Base-by-base conservation (phyloP, 2,888 invertebrate species). In the Alloscopus bannaensis region DNA sequence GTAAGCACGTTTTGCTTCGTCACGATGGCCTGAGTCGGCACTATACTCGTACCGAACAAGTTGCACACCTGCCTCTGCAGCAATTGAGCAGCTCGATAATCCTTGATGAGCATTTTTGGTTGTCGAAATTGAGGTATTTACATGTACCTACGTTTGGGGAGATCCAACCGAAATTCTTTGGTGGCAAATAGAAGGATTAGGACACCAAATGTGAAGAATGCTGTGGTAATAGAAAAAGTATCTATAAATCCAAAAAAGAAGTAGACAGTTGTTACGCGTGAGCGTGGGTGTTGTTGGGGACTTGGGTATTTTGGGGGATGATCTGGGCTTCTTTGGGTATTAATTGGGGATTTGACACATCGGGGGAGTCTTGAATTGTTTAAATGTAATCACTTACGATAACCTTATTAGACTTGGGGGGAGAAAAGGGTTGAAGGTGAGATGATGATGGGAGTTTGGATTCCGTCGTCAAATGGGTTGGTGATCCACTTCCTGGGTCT, bases 11-110 rank as follows among this genome's bases (percentile, higher is more conserved):
- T 18, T 0, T 55, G 40, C 13, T 68, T 52, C 16, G 4, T 16
- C 0, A 68, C 22, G 4, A 68, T 29, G 0, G 71, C 31, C 18
- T 71, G 47, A 1, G 47, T 45, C 0, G 71, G 71, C 1, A 71
- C 31, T 1, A 71, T 13, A 6, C 60, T 22, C 2, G n/a, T 3
- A 3, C 60, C 71, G 6, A 60, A 8, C 2, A 60, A 1, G 0
- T 28, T 1, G 13, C 22, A 50, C 2, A 47, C 31, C 11, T 22
- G n/a, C 26, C 31, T 24, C 16, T 71, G 71, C 3, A 71, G 24
- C 3, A 71, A 4, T 47, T 71, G 60, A 16, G 29, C 20, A 4
- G 22, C 18, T 6, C 71, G 36, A 22, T 60, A 71, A 1, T 60
- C 59, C 57, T 16, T 1, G 13, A 60, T 60, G 0, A 71, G 47